Conservation (phyloP, 2,797 vertebrate genomes). For the Allobates femoralis region DNA sequence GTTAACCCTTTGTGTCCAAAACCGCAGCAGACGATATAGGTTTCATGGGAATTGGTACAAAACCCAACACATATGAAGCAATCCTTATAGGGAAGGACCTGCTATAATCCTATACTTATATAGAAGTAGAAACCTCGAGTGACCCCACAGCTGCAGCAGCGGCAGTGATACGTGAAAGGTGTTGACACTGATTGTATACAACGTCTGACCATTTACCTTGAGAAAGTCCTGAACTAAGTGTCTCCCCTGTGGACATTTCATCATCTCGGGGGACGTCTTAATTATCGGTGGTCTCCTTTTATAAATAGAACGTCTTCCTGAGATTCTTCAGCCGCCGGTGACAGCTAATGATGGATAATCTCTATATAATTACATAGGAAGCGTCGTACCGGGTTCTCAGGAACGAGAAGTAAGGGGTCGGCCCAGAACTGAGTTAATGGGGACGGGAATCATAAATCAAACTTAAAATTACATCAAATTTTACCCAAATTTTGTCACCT, state of each 20-base stretch:
- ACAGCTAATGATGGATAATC: conserved; percentile 7
- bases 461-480: neutral
- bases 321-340: conserved; percentile 26
- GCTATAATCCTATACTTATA: neutral
- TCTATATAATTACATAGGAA: conserved; percentile 34
- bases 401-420: neutral
- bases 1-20: neutral
- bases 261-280: conserved; percentile 11
- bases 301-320: conserved; percentile 26
- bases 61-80: too few relatives aligned
- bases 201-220: conserved; percentile 23
- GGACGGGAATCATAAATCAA: neutral
- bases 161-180: neutral
- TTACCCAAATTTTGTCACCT: neutral
- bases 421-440: neutral
- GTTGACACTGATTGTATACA: conserved; percentile 2
- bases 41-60: too few relatives aligned
- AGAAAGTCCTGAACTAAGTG: conserved; percentile 2
- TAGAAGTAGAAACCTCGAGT: neutral
- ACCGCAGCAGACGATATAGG: too few relatives aligned
- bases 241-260: conserved; percentile 6
- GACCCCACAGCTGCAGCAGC: neutral
- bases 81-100: neutral
- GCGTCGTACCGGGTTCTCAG: neutral
- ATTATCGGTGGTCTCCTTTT: neutral